Percentiles rank a stretch among this genome's conserved stretches.
These are phyloP conservation scores for Stichopus chloronotus DNA, from an alignment of 35 echinoderm and acorn worm species.

Conservation along the genomic window DNA sequence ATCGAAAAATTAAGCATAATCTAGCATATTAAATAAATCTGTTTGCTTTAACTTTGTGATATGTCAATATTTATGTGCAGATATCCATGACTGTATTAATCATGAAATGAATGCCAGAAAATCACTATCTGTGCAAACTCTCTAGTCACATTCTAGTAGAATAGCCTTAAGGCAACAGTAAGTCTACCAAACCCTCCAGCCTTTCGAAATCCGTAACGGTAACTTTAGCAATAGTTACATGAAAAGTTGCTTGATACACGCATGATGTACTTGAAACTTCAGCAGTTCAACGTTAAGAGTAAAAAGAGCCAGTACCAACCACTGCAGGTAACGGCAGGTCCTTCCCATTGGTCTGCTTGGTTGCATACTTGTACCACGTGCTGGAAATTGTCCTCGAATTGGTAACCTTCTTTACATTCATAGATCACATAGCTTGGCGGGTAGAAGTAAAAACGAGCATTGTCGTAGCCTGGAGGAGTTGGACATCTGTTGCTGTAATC, in stretches of 20 bases:
- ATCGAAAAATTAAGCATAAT: too few species aligned
- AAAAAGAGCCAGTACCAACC: background rate
- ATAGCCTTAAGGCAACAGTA: background rate
- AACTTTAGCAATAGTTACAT: background rate
- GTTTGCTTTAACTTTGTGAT: too few species aligned
- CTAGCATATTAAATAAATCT: too few species aligned
- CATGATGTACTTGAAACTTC: background rate
- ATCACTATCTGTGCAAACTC: background rate
- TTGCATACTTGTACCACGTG: conserved; percentile 11
- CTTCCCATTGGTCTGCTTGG: conserved; percentile 8
- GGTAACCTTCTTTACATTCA: conserved; percentile 23
- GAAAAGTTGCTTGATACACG: background rate
- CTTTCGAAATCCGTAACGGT: background rate
- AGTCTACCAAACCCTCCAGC: background rate
- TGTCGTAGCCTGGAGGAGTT: background rate
- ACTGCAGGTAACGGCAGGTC: background rate
- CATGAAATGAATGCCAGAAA: too few species aligned
- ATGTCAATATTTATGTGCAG: too few species aligned
- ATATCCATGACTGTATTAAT: too few species aligned
- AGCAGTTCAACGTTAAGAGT: too few species aligned
- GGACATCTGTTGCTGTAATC: background rate
- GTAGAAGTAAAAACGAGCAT: background rate
- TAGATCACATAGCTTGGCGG: background rate
- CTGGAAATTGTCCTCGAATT: background rate
- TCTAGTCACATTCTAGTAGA: background rate